A percentile compares a stretch with the other conserved stretches of the same genome.
Conservation (phyloP, 1,140 invertebrate genomes). For the Bombus breviceps region DNA sequence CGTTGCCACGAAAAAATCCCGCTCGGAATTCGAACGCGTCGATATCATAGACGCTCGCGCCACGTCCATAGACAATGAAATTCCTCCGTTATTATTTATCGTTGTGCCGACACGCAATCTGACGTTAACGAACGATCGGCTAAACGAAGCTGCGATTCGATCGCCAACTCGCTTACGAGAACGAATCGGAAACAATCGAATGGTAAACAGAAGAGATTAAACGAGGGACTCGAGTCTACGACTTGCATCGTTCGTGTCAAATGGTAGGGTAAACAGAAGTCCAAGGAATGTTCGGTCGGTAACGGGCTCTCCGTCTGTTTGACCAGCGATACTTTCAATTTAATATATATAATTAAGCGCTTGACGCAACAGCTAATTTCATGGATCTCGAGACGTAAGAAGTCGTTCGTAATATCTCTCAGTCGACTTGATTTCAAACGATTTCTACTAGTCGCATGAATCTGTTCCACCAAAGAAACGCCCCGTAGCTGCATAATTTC, state of each 20-base stretch:
- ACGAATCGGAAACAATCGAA: conserved; percentile 35
- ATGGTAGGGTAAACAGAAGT: conserved; percentile 29
- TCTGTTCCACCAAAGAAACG: not conserved
- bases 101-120: not conserved
- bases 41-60: not conserved
- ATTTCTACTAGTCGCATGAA: not conserved
- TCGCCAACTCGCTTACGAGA: not conserved
- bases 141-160: not conserved
- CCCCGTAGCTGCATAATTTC: not conserved
- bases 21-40: not conserved
- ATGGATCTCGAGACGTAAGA: not conserved
- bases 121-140: not conserved
- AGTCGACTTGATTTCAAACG: not conserved
- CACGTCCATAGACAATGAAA: not conserved
- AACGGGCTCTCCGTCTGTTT: conserved; percentile 4
- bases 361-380: not conserved
- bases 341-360: not conserved
- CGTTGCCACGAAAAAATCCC: conserved; percentile 20
- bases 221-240: not conserved
- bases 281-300: not conserved
- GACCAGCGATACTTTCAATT: not conserved
- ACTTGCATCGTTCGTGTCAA: conserved; percentile 19
- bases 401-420: not conserved
- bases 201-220: conserved; percentile 40
- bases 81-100: not conserved